Base-by-base conservation (phyloP, 2,797 vertebrate genomes). In the Micromesistius poutassou region DNA sequence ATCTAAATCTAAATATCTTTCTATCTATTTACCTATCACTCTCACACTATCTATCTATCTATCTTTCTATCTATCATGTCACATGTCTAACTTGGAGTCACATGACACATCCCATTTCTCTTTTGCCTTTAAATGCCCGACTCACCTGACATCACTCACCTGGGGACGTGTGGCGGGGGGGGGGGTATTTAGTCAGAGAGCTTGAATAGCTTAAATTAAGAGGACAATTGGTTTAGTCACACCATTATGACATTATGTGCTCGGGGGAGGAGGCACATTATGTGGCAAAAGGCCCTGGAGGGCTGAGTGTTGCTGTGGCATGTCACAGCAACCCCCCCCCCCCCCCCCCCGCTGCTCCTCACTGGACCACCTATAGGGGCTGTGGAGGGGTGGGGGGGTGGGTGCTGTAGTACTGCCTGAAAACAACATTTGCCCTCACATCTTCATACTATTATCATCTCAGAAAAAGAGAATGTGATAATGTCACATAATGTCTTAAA, bases 161-260 rank as follows among this genome's bases (percentile, higher is more conserved):
- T 92, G 88, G 91, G 91, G 81, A 77, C 36, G 40, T 55, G 46
- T 55, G 46, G 12, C 10, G 1, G 9, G 42, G 46, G 46, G 87
- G 82, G 79, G 87, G 87, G 83, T 84, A 88, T 84, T 74, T 82
- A 76, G 36, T 12, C 8, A 72, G 82, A 88, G 78, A 86, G 77
- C 74, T 85, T 76, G 83, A 94, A 92, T 91, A 88, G 81, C 87
- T 90, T 93, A 91, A 94, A 93, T 94, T 93, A 93, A 92, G 86
- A 90, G 92, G 93, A 95, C 93, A 95, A 94, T 94, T 92, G 91
- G 88, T 93, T 94, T 94, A 92, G 93, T 94, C 93, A 92, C 91
- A 92, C 91, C 92, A 93, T 94, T 94, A 94, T 93, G 91, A 93
- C 92, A 93, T 94, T 94, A 94, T 93, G 91, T 92, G 93, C 93